Base-by-base conservation (phyloP, 2,797 vertebrate genomes). In the Hoplostethus atlanticus region DNA sequence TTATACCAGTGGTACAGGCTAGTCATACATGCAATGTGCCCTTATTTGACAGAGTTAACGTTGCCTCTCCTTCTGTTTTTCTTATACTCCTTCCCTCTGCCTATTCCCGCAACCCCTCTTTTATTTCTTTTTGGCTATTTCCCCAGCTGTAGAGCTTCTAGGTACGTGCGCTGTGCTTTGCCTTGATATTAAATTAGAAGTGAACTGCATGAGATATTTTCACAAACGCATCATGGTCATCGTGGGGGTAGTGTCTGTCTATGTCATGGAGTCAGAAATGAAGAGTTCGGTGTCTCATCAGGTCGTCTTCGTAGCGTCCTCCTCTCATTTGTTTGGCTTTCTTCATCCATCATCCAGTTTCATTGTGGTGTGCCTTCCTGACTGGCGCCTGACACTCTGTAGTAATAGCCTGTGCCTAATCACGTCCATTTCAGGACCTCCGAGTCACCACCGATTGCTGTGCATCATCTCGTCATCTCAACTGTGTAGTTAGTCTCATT, bases 101-200 rank as follows among this genome's bases (percentile, higher is more conserved):
- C 73, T 76, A 61, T 55, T 58, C 57, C 73, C 31, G 62, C 76
- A 76, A 66, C 68, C 65, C 25, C 64, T 70, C 50, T 68, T 71
- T 67, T 76, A n/a, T 83, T 68, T 79, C 52, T 84, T 67, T 83
- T 73, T 83, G 79, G 52, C 75, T 60, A 42, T 85, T 64, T 73
- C 48, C 70, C 77, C 71, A 79, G 80, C 89, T 77, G 73, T 93
- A 94, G 93, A 94, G 77, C 89, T 94, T 68, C 85, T 94, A 83
- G 93, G 93, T 94, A 92, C 71, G 93, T 94, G 51, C 77, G 72
- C 77, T 80, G 71, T 74, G 34, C 56, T 82, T 55, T 61, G 40
- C 34, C 44, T 40, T 52, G 16, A 55, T 58, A 12, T 48, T 34
- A 3, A 47, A 64, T 65, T 7, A 54, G 13, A 75, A 36, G 34